A percentile compares a stretch with the other conserved stretches of the same genome.
Evolutionary conservation across 2,113 vertebrate genomes (phyloP).

Genomic region (Sardina pilchardus): DNA sequence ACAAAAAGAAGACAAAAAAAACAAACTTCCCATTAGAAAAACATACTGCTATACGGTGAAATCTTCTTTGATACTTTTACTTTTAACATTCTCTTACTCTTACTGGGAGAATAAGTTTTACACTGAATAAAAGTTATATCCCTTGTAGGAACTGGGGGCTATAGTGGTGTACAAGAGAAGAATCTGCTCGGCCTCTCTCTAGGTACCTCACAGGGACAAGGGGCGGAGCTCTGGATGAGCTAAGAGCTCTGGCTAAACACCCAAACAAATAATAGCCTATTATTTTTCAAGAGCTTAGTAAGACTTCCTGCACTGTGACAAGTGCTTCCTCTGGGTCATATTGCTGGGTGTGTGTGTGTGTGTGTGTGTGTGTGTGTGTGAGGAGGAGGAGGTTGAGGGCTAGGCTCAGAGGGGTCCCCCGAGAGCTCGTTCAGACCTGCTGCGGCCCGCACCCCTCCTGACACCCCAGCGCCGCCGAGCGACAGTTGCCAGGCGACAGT

Average conservation of each 20-base stretch:
- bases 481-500: conserved; percentile 47
- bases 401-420: conserved; percentile 20
- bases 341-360: neutral
- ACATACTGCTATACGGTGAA: too few relatives aligned
- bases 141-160: neutral
- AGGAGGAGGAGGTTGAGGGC: neutral
- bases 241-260: neutral
- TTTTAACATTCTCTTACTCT: neutral
- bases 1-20: too few relatives aligned
- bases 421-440: conserved; percentile 33
- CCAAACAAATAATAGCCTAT: conserved; percentile 17
- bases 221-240: neutral
- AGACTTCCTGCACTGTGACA: conserved; percentile 24
- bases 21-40: too few relatives aligned
- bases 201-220: neutral
- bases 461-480: conserved; percentile 21
- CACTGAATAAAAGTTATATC: neutral
- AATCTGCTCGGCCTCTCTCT: neutral
- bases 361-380: conserved; percentile 12
- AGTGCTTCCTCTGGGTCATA: conserved; percentile 28
- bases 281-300: conserved; percentile 27
- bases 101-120: neutral
- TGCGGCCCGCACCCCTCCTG: conserved; percentile 24
- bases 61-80: neutral
- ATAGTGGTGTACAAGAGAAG: neutral